Evolutionary conservation across 2,888 invertebrate genomes (phyloP).

Genomic region (Orchesella flavescens): DNA sequence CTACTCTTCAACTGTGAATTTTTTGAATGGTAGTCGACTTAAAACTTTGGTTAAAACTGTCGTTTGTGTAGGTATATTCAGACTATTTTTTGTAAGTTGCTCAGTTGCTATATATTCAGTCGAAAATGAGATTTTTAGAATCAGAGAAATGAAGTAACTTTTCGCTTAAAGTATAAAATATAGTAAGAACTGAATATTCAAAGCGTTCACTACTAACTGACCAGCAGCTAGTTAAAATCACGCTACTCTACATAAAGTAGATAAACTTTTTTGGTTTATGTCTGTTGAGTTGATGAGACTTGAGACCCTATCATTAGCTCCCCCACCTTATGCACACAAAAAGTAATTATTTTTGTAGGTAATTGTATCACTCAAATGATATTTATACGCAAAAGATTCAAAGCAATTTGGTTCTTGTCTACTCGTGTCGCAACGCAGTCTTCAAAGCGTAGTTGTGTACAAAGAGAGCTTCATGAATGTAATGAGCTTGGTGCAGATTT

Average conservation of each 20-base stretch:
- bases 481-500: not conserved
- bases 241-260: not conserved
- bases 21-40: not conserved
- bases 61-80: no score
- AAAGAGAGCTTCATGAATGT: conserved; percentile 11
- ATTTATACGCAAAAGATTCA: not conserved
- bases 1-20: no score
- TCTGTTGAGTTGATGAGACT: no score
- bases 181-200: no score
- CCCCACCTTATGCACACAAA: not conserved
- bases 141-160: no score
- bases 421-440: not conserved
- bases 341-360: conserved; percentile 1
- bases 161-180: no score
- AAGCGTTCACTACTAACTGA: not conserved
- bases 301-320: no score
- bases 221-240: conserved; percentile 17
- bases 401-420: conserved; percentile 3
- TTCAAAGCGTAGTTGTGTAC: not conserved
- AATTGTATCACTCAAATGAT: conserved; percentile 1
- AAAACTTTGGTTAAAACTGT: not conserved
- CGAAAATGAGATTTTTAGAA: no score
- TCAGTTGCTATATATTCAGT: no score
- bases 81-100: no score
- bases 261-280: not conserved